A percentile compares a stretch with the other conserved stretches of the same genome.
Evolutionary conservation across 2,113 vertebrate species (phyloP).

Genomic region (Leptosomus discolor): DNA sequence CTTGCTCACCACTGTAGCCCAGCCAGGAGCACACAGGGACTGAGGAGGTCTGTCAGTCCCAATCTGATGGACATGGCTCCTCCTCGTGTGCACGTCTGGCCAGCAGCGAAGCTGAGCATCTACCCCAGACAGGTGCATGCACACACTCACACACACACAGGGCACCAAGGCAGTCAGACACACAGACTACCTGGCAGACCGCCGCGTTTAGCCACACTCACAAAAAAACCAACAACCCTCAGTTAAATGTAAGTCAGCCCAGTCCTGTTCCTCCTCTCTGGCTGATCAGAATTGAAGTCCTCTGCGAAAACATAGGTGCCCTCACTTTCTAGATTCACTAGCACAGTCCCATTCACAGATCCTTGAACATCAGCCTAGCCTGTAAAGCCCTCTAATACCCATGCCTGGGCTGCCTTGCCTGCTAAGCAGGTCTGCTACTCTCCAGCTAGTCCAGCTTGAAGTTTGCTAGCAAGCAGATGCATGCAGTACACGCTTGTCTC

Average conservation of each 20-base stretch:
- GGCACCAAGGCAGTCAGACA: neutral
- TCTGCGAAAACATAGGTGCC: neutral
- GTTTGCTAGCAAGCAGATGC: neutral
- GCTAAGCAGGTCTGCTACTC: neutral
- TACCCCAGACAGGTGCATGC: neutral
- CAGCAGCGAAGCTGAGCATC: neutral
- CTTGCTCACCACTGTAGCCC: neutral
- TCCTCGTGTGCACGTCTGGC: neutral
- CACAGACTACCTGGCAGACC: neutral
- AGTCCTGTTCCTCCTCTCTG: neutral
- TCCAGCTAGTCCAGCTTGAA: neutral
- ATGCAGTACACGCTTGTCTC: neutral
- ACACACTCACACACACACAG: neutral
- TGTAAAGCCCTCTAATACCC: neutral
- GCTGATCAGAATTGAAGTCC: neutral
- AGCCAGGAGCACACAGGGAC: accelerated
- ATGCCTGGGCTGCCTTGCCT: neutral
- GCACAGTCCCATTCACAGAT: neutral
- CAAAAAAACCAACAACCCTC: neutral
- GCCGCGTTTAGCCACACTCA: neutral
- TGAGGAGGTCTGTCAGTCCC: neutral
- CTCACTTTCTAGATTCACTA: neutral
- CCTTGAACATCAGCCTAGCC: neutral
- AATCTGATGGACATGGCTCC: neutral
- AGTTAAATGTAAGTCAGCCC: neutral